Conservation (phyloP, 2,888 invertebrate species). For the Drosophila acutilabella region DNA sequence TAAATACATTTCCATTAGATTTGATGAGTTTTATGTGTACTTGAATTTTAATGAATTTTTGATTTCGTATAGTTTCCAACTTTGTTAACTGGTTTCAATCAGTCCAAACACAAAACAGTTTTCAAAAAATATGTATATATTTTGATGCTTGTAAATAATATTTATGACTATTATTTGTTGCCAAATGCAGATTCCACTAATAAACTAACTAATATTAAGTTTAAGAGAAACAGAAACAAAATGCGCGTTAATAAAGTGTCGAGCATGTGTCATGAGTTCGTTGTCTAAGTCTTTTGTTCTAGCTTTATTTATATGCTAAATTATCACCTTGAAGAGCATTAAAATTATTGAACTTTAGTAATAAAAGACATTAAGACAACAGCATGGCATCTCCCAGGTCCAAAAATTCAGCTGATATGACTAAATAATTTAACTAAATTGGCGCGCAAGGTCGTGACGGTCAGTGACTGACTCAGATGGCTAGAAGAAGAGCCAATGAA, state of each 20-base stretch:
- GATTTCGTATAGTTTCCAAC: not conserved
- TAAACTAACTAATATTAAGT: not conserved
- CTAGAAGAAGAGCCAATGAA: conserved; percentile 10
- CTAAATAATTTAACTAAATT: conserved; percentile 67
- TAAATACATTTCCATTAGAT: not conserved
- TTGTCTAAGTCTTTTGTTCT: conserved; percentile 77
- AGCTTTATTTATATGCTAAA: conserved; percentile 58
- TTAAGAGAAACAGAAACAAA: not conserved
- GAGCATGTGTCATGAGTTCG: conserved; percentile 54
- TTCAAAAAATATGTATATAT: not conserved
- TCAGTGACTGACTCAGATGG: conserved; percentile 61
- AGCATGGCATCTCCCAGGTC: conserved; percentile 13
- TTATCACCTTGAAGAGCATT: conserved; percentile 54
- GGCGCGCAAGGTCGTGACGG: conserved; percentile 64
- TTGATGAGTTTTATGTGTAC: conserved; percentile 2
- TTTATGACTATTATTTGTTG: not conserved
- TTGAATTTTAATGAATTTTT: conserved; percentile 15
- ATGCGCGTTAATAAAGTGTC: conserved; percentile 22
- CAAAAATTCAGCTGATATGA: conserved; percentile 37
- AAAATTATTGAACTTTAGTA: conserved; percentile 57
- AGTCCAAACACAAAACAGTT: not conserved
- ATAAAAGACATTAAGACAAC: conserved; percentile 21
- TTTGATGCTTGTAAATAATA: too few relatives aligned
- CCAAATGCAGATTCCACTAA: conserved; percentile 6
- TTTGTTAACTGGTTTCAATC: conserved; percentile 11